Evolutionary conservation across 2,888 invertebrate genomes (phyloP).

Genomic region (Leptopterna dolabrata): DNA sequence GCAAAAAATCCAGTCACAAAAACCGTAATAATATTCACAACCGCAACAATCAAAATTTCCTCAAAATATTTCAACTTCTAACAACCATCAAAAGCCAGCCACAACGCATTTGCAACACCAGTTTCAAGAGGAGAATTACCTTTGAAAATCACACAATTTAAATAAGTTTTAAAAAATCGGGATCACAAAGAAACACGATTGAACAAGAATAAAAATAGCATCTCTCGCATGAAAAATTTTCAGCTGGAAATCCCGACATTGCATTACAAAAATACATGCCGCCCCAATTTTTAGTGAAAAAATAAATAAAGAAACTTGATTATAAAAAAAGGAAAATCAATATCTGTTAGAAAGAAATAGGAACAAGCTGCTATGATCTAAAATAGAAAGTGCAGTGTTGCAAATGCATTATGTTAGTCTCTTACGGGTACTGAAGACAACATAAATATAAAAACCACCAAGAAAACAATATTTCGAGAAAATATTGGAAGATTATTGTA

Average conservation of each 20-base stretch:
- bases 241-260: background rate
- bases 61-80: background rate
- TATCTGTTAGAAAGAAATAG: slow-evolving; percentile 42
- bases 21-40: no score
- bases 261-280: slow-evolving; percentile 43
- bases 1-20: background rate
- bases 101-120: slow-evolving; percentile 68
- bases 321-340: slow-evolving; percentile 17
- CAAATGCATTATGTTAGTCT: slow-evolving; percentile 59
- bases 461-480: slow-evolving; percentile 20
- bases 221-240: background rate
- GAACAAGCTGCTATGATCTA: slow-evolving; percentile 38
- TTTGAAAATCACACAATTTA: slow-evolving; percentile 57
- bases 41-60: background rate
- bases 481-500: background rate
- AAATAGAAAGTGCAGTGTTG: slow-evolving; percentile 54
- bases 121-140: background rate
- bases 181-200: slow-evolving; percentile 21
- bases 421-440: slow-evolving; percentile 26
- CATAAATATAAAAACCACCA: background rate
- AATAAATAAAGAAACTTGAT: background rate
- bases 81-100: slow-evolving; percentile 59
- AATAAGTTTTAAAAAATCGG: slow-evolving; percentile 47
- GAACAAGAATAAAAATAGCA: slow-evolving; percentile 15
- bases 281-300: slow-evolving; percentile 51